Conservation (phyloP, 2,888 invertebrate genomes). For the Limenitis camilla region DNA sequence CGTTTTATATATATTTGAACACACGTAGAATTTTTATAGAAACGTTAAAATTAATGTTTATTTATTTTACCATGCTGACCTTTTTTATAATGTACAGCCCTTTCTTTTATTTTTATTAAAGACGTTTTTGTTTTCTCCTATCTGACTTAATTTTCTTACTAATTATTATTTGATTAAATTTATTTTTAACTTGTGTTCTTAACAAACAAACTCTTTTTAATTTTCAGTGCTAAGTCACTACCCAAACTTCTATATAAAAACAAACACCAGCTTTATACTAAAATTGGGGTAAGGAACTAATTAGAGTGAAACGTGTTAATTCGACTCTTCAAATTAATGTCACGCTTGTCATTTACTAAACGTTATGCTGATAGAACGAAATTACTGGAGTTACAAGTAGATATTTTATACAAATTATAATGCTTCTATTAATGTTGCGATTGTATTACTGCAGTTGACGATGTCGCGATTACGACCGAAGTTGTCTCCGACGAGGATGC, state of each 20-base stretch:
- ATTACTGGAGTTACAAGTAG: slow-evolving; percentile 1
- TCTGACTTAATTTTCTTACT: background rate
- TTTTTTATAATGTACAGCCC: background rate
- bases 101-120: background rate
- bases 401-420: background rate
- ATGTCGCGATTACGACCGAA: slow-evolving; percentile 62
- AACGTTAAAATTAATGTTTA: too few species aligned
- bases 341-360: slow-evolving; percentile 35
- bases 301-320: slow-evolving; percentile 48
- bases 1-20: too few species aligned
- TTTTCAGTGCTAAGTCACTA: slow-evolving; percentile 58
- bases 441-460: slow-evolving; percentile 46
- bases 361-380: slow-evolving; percentile 7
- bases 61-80: too few species aligned
- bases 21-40: too few species aligned
- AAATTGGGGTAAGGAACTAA: slow-evolving; percentile 52
- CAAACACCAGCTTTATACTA: slow-evolving; percentile 48
- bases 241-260: slow-evolving; percentile 41
- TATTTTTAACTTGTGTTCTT: slow-evolving; percentile 22
- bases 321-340: slow-evolving; percentile 41
- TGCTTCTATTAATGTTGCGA: background rate
- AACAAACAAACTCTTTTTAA: slow-evolving; percentile 40
- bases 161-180: slow-evolving; percentile 3
- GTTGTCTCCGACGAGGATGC: slow-evolving; percentile 50
- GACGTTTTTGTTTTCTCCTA: background rate